phyloP scores from a whole-genome alignment of 1,140 invertebrate genomes.

The Bombus vancouverensis region DNA sequence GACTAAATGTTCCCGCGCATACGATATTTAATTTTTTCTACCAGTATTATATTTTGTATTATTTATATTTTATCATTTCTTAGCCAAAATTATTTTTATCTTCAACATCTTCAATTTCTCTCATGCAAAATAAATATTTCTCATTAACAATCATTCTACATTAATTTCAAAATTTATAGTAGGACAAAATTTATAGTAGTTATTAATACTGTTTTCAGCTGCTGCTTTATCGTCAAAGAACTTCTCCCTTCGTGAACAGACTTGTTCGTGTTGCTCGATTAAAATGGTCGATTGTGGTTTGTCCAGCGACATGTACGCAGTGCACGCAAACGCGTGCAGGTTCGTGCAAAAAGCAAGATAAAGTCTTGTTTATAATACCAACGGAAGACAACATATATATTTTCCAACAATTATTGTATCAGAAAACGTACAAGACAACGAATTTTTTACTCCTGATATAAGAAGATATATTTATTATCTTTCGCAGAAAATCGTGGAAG shows the following conservation, averaged over 20 bases:
- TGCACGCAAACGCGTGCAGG: not conserved
- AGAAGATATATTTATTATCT: not conserved
- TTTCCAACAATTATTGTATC: not conserved
- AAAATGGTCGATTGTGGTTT: constrained; percentile 2
- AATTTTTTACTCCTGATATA: not conserved
- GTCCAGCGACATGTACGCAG: not conserved
- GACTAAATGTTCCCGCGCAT: too few relatives aligned
- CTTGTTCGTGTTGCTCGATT: not conserved
- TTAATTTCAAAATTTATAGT: not conserved
- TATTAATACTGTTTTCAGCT: not conserved
- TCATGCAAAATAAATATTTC: too few relatives aligned
- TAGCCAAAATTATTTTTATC: too few relatives aligned
- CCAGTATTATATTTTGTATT: too few relatives aligned
- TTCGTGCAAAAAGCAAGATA: constrained; percentile 6
- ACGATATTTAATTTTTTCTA: too few relatives aligned
- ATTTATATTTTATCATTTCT: too few relatives aligned
- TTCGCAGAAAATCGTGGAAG: not conserved
- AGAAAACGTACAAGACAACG: not conserved
- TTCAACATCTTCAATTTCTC: too few relatives aligned
- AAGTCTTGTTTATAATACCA: constrained; percentile 14
- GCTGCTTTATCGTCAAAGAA: not conserved
- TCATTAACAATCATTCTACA: too few relatives aligned
- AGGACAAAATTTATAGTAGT: not conserved
- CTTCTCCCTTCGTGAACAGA: not conserved
- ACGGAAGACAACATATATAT: not conserved